These are phyloP conservation scores for Rhagoletis pomonella DNA, from an alignment of 1,140 invertebrate species.

Conservation along the genomic window DNA sequence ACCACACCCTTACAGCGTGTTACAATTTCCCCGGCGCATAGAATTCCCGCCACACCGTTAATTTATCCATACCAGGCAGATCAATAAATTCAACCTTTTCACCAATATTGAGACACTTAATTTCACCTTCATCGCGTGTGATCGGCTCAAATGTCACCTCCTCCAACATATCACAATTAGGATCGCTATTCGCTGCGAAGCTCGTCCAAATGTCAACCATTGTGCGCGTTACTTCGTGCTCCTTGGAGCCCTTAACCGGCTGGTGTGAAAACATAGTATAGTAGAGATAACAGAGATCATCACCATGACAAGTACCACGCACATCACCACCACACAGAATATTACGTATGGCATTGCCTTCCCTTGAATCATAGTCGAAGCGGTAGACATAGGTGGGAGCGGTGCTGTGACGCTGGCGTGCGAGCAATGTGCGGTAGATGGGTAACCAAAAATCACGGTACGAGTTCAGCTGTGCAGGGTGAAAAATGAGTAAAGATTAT, in stretches of 20 bases:
- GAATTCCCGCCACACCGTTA: conserved; percentile 74
- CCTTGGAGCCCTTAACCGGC: conserved; percentile 65
- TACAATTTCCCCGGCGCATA: conserved; percentile 60
- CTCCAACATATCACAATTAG: conserved; percentile 66
- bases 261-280: conserved; percentile 74
- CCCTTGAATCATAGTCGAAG: conserved; percentile 73
- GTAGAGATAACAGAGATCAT: conserved; percentile 81
- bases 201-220: conserved; percentile 76
- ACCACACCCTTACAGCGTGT: not conserved
- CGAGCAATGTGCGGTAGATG: conserved; percentile 70
- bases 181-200: conserved; percentile 73
- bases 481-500: not conserved
- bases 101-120: conserved; percentile 74
- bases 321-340: conserved; percentile 68
- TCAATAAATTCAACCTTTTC: conserved; percentile 65
- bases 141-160: conserved; percentile 69
- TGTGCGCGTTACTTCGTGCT: conserved; percentile 69
- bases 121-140: conserved; percentile 57
- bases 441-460: conserved; percentile 74
- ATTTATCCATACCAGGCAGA: conserved; percentile 73
- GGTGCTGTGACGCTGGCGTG: conserved; percentile 63
- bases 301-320: conserved; percentile 78
- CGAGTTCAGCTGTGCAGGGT: conserved; percentile 60
- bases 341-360: conserved; percentile 66
- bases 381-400: conserved; percentile 75